Evolutionary conservation across 2,113 vertebrate genomes (phyloP).

Genomic region (Phylloscopus whistleri): DNA sequence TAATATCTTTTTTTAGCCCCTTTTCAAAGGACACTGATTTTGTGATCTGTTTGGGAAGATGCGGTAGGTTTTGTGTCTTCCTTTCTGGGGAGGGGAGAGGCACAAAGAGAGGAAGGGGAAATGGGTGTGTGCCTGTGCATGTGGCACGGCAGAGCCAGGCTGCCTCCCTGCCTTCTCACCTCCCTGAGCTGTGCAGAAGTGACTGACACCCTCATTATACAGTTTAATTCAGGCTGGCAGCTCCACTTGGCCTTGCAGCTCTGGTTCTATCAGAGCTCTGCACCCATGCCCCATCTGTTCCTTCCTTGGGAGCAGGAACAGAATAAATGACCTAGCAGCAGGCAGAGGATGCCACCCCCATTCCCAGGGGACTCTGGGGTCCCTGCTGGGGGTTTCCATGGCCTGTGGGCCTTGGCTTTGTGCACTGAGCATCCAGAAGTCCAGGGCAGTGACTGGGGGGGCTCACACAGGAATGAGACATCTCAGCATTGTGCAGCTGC

Average conservation of each 20-base stretch:
- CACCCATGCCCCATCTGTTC: neutral
- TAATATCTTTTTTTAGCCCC: conserved; percentile 66
- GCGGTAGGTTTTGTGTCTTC: neutral
- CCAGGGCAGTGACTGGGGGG: neutral
- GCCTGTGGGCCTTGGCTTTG: neutral
- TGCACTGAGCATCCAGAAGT: neutral
- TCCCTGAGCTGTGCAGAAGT: neutral
- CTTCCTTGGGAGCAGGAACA: neutral
- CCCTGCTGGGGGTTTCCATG: neutral
- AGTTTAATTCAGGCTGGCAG: conserved; percentile 39
- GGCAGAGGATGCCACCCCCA: neutral
- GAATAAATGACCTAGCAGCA: neutral
- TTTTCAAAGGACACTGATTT: conserved; percentile 61
- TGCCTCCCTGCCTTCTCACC: neutral
- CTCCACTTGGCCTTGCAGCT: neutral
- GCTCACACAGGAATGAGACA: neutral
- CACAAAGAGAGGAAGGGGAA: neutral
- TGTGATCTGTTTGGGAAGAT: conserved; percentile 53
- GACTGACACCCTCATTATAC: conserved; percentile 34
- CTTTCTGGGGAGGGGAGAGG: neutral
- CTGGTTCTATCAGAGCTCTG: neutral
- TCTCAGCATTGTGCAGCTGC: neutral
- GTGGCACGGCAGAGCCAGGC: neutral
- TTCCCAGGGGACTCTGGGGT: neutral
- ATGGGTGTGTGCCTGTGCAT: neutral